These are phyloP conservation scores for Ciconia maguari DNA, from an alignment of 2,113 vertebrate genomes.

Conservation along the genomic window DNA sequence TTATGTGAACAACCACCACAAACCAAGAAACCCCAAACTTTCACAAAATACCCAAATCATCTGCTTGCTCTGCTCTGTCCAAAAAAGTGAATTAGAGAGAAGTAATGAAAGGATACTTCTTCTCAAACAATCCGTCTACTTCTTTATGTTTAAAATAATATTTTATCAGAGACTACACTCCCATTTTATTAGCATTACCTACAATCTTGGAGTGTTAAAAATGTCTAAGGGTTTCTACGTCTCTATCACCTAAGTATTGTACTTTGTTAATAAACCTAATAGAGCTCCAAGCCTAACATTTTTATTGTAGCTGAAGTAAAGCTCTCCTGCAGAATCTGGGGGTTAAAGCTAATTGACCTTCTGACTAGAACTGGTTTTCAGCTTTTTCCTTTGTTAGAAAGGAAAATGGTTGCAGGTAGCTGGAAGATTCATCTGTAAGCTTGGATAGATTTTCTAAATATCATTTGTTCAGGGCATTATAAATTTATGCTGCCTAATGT, in stretches of 20 bases:
- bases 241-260: not conserved
- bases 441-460: not conserved
- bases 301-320: not conserved
- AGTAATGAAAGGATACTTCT: not conserved
- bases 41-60: not conserved
- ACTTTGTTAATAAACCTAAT: not conserved
- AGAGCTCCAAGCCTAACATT: not conserved
- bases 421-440: not conserved
- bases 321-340: not conserved
- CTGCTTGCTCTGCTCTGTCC: not conserved
- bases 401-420: not conserved
- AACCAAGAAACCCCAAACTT: not conserved
- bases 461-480: not conserved
- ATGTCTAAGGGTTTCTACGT: not conserved
- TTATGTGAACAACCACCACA: rapidly evolving
- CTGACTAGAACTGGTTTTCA: not conserved
- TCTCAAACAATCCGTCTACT: not conserved
- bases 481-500: not conserved
- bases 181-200: not conserved
- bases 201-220: not conserved
- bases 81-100: not conserved
- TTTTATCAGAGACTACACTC: not conserved
- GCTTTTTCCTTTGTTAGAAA: not conserved
- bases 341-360: not conserved
- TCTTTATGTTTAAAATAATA: not conserved